Evolutionary conservation across 1,140 invertebrate species (phyloP).

Genomic region (Tetramorium simillimum): DNA sequence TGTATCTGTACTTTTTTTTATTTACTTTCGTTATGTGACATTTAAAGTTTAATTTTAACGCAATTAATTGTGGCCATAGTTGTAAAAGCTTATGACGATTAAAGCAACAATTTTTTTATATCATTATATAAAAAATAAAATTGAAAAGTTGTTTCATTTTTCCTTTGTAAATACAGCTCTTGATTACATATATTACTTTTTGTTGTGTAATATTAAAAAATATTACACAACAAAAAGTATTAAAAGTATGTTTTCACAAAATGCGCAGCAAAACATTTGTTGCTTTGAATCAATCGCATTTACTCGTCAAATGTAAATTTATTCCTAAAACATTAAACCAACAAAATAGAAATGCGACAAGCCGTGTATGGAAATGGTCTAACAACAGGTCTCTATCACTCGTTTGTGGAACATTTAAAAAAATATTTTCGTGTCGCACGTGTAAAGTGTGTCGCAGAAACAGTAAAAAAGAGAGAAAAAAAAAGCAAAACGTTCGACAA

Average conservation of each 20-base stretch:
- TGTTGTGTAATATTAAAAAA: background rate
- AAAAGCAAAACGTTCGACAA: background rate
- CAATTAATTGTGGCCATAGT: background rate
- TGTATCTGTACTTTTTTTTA: background rate
- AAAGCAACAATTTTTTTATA: background rate
- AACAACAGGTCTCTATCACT: background rate
- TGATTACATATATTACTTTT: background rate
- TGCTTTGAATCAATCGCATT: background rate
- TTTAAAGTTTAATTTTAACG: background rate
- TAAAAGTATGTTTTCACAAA: background rate
- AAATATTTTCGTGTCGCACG: constrained; percentile 15
- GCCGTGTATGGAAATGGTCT: constrained; percentile 2
- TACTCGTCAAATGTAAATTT: constrained; percentile 1
- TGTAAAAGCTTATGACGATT: background rate
- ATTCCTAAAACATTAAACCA: constrained; percentile 5
- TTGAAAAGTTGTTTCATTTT: background rate
- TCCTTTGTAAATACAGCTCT: background rate
- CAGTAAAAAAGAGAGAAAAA: background rate
- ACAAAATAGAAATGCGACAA: background rate
- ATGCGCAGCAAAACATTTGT: background rate
- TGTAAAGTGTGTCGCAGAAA: background rate
- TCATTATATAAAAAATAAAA: background rate
- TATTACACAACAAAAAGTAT: too few relatives aligned
- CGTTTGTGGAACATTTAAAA: constrained; percentile 26
- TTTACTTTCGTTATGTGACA: background rate